Base-by-base conservation (phyloP, 2,888 invertebrate species). In the Pogonocherus hispidulus region DNA sequence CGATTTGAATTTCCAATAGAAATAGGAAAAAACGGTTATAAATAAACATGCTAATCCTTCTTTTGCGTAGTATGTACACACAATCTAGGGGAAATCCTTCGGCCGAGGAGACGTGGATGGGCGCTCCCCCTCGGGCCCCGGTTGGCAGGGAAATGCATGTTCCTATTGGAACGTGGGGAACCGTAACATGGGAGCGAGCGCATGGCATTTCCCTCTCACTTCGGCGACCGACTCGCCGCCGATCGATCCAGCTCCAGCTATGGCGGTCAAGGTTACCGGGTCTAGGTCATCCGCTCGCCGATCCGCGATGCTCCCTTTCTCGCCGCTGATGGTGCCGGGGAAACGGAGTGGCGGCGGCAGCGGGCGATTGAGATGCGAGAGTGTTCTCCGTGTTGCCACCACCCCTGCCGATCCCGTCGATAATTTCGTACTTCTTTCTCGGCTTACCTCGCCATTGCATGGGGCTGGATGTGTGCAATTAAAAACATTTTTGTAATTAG, bases 221-320 rank as follows among this genome's bases (percentile, higher is more conserved):
- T 62, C 37, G 59, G 32, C 22, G 19, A 37, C 41, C 41, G 41
- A 27, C 41, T 41, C 49, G 49, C 59, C 63, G 60, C 63, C 72
- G 78, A 78, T 78, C 78, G 78, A 78, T 78, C 60, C 77, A 77
- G 76, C 77, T 76, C 76, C 76, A 73, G 65, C 41, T 64, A 55
- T 51, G 56, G 63, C 71, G 77, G 77, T 74, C 77, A 77, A 77
- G 76, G 76, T 73, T 71, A 77, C 63, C 70, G 71, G 77, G 77
- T 77, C 77, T 76, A 77, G 77, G 77, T 75, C 76, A 70, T 35
- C 41, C 41, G 41, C 41, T 41, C n/a, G 41, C 41, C 14, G 41
- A 27, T 27, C 27, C 27, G 27, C 69, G 67, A 47, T 59, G 62
- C 35, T 51, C 51, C 51, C 51, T 35, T 51, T 51, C 51, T 49